These are phyloP conservation scores for Chorisops tibialis DNA, from an alignment of 2,888 invertebrate genomes.

Conservation along the genomic window DNA sequence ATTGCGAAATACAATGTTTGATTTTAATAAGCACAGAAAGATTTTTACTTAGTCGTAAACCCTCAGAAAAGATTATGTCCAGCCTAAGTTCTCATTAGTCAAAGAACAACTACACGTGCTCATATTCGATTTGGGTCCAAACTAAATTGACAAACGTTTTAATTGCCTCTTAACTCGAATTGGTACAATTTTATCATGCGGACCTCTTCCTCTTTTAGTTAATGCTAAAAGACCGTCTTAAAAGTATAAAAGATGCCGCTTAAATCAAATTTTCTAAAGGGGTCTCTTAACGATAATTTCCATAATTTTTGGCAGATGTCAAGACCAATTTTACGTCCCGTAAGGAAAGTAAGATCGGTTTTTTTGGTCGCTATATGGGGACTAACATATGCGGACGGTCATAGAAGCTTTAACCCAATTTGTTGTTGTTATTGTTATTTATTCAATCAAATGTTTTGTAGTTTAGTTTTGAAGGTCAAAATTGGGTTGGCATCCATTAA, in stretches of 20 bases:
- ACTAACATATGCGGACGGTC: neutral
- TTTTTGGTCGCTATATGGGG: neutral
- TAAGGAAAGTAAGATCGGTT: neutral
- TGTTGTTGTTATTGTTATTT: neutral
- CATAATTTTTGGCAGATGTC: constrained; percentile 14
- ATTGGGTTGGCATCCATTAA: constrained; percentile 4
- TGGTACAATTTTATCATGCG: neutral
- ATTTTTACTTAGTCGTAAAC: no score
- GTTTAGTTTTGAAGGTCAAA: constrained; percentile 5
- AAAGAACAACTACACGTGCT: neutral
- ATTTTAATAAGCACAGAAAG: no score
- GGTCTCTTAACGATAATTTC: constrained; percentile 4
- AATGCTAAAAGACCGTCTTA: neutral
- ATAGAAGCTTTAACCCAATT: neutral
- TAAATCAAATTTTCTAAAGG: neutral
- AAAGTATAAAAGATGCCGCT: neutral
- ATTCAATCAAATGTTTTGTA: constrained; percentile 3
- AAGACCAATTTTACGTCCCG: neutral
- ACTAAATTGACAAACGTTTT: neutral
- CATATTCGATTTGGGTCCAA: neutral
- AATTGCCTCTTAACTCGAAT: neutral
- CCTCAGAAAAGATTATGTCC: no score
- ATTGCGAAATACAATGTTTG: no score
- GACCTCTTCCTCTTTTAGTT: neutral
- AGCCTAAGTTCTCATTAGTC: neutral